These are phyloP conservation scores for Agapornis canus DNA, from an alignment of 2,797 vertebrate genomes.

Conservation along the genomic window DNA sequence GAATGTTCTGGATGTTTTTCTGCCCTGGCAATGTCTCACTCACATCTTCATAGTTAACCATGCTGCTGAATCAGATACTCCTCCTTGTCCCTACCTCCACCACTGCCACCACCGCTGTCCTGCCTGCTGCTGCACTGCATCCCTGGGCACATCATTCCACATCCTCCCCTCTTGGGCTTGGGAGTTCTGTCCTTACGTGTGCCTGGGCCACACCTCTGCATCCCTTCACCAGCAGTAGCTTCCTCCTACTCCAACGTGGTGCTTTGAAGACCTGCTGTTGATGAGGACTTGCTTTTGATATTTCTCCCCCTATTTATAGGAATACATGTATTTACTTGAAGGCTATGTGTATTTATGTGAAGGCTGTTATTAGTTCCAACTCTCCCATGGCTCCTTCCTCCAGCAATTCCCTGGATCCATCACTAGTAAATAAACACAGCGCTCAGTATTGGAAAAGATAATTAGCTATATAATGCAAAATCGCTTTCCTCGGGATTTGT, in stretches of 20 bases:
- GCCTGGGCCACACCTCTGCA: not conserved
- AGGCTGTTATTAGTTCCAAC: not conserved
- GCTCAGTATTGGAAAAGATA: not conserved
- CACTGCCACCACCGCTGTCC: not conserved
- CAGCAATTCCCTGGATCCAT: not conserved
- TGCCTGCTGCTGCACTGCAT: rapidly evolving
- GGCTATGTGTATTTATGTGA: not conserved
- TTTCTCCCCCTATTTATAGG: not conserved
- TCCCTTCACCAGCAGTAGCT: not conserved
- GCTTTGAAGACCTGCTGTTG: not conserved
- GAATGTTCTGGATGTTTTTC: not conserved
- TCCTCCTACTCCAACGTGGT: not conserved
- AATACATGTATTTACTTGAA: not conserved
- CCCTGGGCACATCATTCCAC: rapidly evolving
- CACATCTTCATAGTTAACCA: not conserved
- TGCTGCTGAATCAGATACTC: not conserved
- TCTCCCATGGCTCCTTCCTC: not conserved
- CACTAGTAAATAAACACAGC: not conserved
- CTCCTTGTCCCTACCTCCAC: not conserved
- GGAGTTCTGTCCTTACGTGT: not conserved
- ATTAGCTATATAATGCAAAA: not conserved
- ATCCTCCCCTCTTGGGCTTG: rapidly evolving
- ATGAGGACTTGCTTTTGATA: not conserved
- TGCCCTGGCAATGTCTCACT: not conserved
- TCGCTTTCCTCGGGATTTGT: not conserved